Evolutionary conservation across 1,140 invertebrate genomes (phyloP).

Genomic region (Ooceraea biroi): DNA sequence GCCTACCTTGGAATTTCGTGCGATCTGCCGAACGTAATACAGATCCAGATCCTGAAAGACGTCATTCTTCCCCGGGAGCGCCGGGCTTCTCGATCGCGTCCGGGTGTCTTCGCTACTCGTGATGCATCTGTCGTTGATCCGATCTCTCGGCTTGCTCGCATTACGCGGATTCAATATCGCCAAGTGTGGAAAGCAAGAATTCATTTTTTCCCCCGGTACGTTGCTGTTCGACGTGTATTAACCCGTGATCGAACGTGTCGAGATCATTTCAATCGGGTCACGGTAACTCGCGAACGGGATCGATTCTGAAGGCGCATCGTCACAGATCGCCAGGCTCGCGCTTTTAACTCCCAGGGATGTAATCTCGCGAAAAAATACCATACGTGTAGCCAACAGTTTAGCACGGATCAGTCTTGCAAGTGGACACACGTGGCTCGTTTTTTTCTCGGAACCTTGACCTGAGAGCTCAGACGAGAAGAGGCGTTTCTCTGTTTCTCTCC

Average conservation of each 20-base stretch:
- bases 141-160: slow-evolving; percentile 74
- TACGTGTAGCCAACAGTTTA: slow-evolving; percentile 2
- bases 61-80: slow-evolving; percentile 80
- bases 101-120: slow-evolving; percentile 60
- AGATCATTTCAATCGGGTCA: background rate
- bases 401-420: background rate
- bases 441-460: slow-evolving; percentile 26
- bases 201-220: slow-evolving; percentile 78
- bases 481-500: background rate
- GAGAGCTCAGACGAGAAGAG: slow-evolving; percentile 15
- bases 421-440: slow-evolving; percentile 5
- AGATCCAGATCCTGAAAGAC: slow-evolving; percentile 87
- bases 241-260: background rate
- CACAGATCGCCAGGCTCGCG: background rate
- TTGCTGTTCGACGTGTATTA: background rate
- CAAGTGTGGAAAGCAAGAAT: slow-evolving; percentile 86
- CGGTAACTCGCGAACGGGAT: background rate
- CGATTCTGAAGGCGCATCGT: slow-evolving; percentile 19
- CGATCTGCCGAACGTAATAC: slow-evolving; percentile 88
- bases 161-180: slow-evolving; percentile 84
- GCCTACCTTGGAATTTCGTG: slow-evolving; percentile 87
- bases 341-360: background rate
- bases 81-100: slow-evolving; percentile 22
- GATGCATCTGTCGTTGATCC: slow-evolving; percentile 71
- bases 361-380: background rate